Evolutionary conservation across 2,113 vertebrate genomes (phyloP), one percentile per base, ranked within the genome.

Genomic region (Psilopsiagon aymara): DNA sequence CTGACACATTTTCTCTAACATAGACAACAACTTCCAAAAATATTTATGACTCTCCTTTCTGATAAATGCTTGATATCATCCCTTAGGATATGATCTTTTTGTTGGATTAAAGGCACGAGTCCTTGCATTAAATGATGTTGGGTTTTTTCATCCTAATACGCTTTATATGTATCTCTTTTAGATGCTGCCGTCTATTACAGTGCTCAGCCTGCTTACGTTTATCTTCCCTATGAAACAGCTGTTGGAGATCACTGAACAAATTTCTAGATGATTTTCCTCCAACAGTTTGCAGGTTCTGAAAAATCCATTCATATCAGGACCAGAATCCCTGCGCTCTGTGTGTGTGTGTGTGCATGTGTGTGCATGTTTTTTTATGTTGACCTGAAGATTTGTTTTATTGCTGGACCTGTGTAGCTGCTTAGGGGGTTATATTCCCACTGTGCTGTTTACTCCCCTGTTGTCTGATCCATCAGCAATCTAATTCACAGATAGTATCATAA

Each of bases 21-120:
- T 17, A 94, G 94, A 90, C 84, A 90, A 75, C 90, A 93, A 82
- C 92, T 92, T 96, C 83, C 52, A 35, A 87, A 96, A 95, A 92
- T 96, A 96, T 95, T 95, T 95, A 94, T 77, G 74, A 93, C 76
- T 69, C 80, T 91, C 17, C 43, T 89, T 94, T 89, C 91, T 94
- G 95, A 96, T 94, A 88, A 92, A 93, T 92, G 91, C 96, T 96
- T 94, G 92, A 92, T 96, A 95, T 76, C 80, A 86, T 94, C 88
- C 95, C 86, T 90, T 94, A 94, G 92, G 92, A 94, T 94, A 89
- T 95, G 83, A 97, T 96, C 92, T 97, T 94, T 97, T 94, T 96
- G 92, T 95, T 93, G 95, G 74, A 91, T 95, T 96, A 96, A 89
- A 95, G 83, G 66, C 81, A 91, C 62, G 69, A 89, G 88, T 93